phyloP scores from a whole-genome alignment of 2,797 vertebrate genomes.

The Chromobotia macracanthus region DNA sequence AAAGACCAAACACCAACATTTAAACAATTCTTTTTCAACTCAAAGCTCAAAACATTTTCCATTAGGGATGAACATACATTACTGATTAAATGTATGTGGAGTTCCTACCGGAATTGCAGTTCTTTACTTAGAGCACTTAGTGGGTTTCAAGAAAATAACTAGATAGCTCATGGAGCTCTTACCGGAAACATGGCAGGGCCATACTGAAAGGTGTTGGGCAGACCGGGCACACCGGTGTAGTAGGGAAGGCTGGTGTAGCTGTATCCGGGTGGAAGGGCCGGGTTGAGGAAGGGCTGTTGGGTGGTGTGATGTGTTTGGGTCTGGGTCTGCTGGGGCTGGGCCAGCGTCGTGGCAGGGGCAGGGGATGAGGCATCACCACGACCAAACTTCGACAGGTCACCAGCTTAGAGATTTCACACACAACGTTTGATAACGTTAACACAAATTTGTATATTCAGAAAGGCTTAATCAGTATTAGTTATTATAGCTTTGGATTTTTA shows the following conservation, averaged over 20 bases:
- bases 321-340: conserved; percentile 96
- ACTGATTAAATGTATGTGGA: too few species aligned
- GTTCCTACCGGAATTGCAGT: too few species aligned
- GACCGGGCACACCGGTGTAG: conserved; percentile 96
- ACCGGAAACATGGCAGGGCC: conserved; percentile 98
- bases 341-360: conserved; percentile 92
- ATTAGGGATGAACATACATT: too few species aligned
- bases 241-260: conserved; percentile 99
- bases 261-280: conserved; percentile 95
- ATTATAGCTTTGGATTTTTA: too few species aligned
- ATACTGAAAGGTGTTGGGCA: conserved; percentile 98
- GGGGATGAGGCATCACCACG: conserved; percentile 94
- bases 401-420: conserved; percentile 61
- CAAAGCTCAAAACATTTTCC: too few species aligned
- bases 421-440: neutral
- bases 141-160: too few species aligned
- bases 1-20: too few species aligned
- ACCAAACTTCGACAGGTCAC: conserved; percentile 93
- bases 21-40: too few species aligned
- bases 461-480: too few species aligned
- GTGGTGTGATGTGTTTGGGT: conserved; percentile 93
- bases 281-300: conserved; percentile 97
- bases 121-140: too few species aligned
- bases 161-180: conserved; percentile 17
- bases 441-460: too few species aligned